Evolutionary conservation across 2,888 invertebrate genomes (phyloP).

Genomic region (Tipula confusa): DNA sequence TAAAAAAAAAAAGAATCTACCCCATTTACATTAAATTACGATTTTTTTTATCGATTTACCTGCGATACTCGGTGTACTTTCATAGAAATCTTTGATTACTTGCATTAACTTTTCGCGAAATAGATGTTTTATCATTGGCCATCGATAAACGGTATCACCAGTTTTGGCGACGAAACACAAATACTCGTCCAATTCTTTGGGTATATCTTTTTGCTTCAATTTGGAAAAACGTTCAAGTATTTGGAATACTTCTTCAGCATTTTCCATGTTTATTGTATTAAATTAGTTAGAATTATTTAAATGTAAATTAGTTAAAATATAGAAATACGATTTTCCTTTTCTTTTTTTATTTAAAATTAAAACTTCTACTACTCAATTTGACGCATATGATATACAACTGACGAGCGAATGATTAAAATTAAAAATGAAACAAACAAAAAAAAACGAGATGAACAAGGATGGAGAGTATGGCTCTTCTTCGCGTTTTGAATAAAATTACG

Average conservation of each 20-base stretch:
- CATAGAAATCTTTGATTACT: constrained; percentile 84
- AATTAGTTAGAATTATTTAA: background rate
- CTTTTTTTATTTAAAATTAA: background rate
- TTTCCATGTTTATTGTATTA: constrained; percentile 60
- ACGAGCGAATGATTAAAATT: constrained; percentile 3
- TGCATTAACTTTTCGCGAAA: constrained; percentile 81
- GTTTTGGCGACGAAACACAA: constrained; percentile 86
- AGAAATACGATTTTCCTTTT: background rate
- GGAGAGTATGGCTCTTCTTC: background rate
- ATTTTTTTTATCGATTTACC: constrained; percentile 39
- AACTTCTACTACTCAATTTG: constrained; percentile 3
- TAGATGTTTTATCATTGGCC: constrained; percentile 81
- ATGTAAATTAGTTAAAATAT: background rate
- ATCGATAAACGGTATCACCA: constrained; percentile 90
- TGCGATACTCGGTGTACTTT: constrained; percentile 62
- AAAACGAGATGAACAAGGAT: background rate
- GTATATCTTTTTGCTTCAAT: constrained; percentile 72
- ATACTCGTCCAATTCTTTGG: constrained; percentile 84
- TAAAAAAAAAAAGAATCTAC: background rate
- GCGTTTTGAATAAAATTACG: background rate
- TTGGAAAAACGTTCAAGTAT: constrained; percentile 80
- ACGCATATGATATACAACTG: constrained; percentile 12
- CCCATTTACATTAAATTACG: background rate
- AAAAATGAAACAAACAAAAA: constrained; percentile 4
- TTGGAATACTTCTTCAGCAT: constrained; percentile 78